Percentiles rank a stretch among this genome's conserved stretches.
phyloP scores from a whole-genome alignment of 2,888 invertebrate species.

The Liodrosophila aerea region DNA sequence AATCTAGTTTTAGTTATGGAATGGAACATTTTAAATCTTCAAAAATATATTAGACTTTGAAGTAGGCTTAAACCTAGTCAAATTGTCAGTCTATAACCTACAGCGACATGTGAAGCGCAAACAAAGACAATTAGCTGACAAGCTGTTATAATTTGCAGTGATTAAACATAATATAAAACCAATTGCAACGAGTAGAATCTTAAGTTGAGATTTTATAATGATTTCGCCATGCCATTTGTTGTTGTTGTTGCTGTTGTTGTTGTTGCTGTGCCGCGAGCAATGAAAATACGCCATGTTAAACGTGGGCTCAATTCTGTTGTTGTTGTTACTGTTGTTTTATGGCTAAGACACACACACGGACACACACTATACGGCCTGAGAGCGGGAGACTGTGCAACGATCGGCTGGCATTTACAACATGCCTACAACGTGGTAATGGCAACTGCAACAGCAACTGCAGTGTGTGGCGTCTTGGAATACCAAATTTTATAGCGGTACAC shows the following conservation, averaged over 20 bases:
- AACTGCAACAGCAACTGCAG: conserved; percentile 30
- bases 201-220: conserved; percentile 12
- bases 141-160: conserved; percentile 18
- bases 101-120: background rate
- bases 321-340: conserved; percentile 54
- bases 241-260: conserved; percentile 8
- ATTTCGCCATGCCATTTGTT: conserved; percentile 36
- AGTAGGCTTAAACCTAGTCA: too few relatives aligned
- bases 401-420: conserved; percentile 75
- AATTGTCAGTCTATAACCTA: too few relatives aligned
- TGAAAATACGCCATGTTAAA: conserved; percentile 72
- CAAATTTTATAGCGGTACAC: conserved; percentile 76
- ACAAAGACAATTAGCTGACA: conserved; percentile 7
- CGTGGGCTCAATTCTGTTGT: conserved; percentile 70
- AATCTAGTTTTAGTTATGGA: too few relatives aligned
- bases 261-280: conserved; percentile 41
- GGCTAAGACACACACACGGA: conserved; percentile 52
- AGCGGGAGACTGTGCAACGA: conserved; percentile 35
- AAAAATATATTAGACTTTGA: too few relatives aligned
- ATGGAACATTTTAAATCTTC: too few relatives aligned
- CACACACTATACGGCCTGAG: conserved; percentile 29
- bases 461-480: conserved; percentile 69
- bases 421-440: conserved; percentile 76
- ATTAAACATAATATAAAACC: conserved; percentile 30
- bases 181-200: conserved; percentile 26